Evolutionary conservation across 2,113 vertebrate species (phyloP).

Genomic region (Pardalotus punctatus): DNA sequence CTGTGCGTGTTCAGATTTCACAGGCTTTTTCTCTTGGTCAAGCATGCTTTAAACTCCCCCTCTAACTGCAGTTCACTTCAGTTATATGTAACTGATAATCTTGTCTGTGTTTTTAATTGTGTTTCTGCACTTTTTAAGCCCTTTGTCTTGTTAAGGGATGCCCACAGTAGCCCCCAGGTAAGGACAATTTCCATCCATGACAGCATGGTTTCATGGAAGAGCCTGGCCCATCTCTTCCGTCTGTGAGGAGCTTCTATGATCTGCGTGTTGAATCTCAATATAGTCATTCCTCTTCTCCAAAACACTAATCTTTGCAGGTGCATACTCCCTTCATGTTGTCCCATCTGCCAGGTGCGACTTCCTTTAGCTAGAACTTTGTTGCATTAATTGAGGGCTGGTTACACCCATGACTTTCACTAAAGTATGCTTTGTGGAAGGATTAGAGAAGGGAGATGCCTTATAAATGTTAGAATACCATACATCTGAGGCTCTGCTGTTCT

Average conservation of each 20-base stretch:
- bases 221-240: neutral
- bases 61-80: neutral
- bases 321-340: neutral
- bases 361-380: neutral
- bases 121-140: neutral
- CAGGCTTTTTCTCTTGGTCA: neutral
- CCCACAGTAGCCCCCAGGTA: neutral
- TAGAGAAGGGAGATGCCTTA: neutral
- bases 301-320: neutral
- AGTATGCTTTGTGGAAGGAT: neutral
- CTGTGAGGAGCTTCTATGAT: neutral
- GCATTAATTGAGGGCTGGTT: neutral
- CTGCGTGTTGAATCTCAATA: neutral
- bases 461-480: neutral
- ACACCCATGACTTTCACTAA: neutral
- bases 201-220: neutral
- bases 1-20: neutral
- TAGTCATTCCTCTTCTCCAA: neutral
- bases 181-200: neutral
- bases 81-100: neutral
- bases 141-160: neutral
- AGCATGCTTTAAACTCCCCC: neutral
- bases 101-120: neutral
- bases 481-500: neutral
- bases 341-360: fast-evolving